phyloP scores from a whole-genome alignment of 1,140 invertebrate species.

The Drosophila kanapiae region DNA sequence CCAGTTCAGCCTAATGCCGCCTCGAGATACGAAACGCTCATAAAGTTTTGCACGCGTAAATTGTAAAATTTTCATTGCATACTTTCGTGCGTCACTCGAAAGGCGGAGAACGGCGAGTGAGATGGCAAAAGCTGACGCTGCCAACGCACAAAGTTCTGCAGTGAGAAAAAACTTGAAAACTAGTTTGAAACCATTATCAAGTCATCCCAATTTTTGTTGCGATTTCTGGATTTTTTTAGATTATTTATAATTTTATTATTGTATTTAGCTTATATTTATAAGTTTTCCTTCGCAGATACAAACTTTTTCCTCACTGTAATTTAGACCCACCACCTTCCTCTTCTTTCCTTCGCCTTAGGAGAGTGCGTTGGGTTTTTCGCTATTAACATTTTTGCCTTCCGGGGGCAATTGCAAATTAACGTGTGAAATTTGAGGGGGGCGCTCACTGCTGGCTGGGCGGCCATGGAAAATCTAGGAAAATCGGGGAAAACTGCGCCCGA shows the following conservation, averaged over 20 bases:
- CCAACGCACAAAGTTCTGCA: conserved; percentile 52
- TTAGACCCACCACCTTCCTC: conserved; percentile 2
- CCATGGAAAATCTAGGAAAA: conserved; percentile 11
- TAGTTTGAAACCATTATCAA: too few species aligned
- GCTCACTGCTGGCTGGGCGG: conserved; percentile 7
- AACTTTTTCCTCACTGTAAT: not conserved
- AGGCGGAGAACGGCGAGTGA: conserved; percentile 2
- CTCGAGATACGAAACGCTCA: conserved; percentile 63
- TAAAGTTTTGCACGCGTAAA: conserved; percentile 76
- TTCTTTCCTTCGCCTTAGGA: not conserved
- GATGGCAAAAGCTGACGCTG: conserved; percentile 11
- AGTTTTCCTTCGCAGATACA: fast-evolving
- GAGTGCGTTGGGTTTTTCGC: conserved; percentile 51
- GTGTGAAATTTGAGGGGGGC: conserved; percentile 65
- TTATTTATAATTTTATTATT: not conserved
- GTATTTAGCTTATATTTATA: not conserved
- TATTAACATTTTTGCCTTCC: conserved; percentile 69
- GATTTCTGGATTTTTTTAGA: too few species aligned
- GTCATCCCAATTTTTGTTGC: too few species aligned
- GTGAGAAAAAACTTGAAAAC: not conserved
- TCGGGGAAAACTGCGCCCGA: conserved; percentile 17
- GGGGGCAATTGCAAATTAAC: conserved; percentile 69
- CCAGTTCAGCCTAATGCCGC: conserved; percentile 56
- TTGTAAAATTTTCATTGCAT: conserved; percentile 78
- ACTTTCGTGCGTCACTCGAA: conserved; percentile 63